phyloP scores from a whole-genome alignment of 37 sponge, comb jelly and placozoan genomes.

The Axinella damicornis region DNA sequence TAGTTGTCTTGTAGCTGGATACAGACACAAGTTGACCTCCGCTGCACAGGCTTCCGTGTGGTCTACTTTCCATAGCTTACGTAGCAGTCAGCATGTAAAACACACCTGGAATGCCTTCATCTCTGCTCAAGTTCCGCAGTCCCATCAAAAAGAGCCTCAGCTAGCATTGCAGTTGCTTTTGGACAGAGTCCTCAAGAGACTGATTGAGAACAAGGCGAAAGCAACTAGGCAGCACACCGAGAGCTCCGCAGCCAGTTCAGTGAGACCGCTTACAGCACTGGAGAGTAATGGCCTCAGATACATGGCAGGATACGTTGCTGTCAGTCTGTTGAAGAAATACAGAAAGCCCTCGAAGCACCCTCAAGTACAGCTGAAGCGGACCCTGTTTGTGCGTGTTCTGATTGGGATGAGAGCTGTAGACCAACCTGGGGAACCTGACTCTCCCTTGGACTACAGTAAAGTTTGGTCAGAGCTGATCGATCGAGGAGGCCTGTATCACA shows the following conservation, averaged over 20 bases:
- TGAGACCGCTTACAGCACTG: not conserved
- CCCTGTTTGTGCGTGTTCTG: conserved; percentile 20
- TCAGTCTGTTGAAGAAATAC: conserved; percentile 13
- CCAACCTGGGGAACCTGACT: too few species aligned
- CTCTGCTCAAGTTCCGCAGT: not conserved
- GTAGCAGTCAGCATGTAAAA: not conserved
- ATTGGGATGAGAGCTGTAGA: too few species aligned
- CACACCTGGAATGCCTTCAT: not conserved
- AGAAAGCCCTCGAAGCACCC: conserved; percentile 8
- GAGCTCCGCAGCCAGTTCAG: not conserved
- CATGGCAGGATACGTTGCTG: conserved; percentile 32
- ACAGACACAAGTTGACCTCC: not conserved
- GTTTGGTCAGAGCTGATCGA: too few species aligned
- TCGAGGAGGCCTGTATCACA: conserved; percentile 35
- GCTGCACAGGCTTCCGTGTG: not conserved
- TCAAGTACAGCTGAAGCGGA: conserved; percentile 1
- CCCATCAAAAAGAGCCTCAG: not conserved
- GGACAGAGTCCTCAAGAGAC: conserved; percentile 12
- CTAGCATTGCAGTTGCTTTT: conserved; percentile 22
- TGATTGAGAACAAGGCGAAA: conserved; percentile 8
- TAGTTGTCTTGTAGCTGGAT: not conserved
- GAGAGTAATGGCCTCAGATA: conserved; percentile 25
- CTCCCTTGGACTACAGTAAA: too few species aligned
- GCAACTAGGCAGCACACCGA: not conserved
- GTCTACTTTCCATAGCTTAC: not conserved